phyloP scores from a whole-genome alignment of 2,888 invertebrate genomes.

The Cenopis cana region DNA sequence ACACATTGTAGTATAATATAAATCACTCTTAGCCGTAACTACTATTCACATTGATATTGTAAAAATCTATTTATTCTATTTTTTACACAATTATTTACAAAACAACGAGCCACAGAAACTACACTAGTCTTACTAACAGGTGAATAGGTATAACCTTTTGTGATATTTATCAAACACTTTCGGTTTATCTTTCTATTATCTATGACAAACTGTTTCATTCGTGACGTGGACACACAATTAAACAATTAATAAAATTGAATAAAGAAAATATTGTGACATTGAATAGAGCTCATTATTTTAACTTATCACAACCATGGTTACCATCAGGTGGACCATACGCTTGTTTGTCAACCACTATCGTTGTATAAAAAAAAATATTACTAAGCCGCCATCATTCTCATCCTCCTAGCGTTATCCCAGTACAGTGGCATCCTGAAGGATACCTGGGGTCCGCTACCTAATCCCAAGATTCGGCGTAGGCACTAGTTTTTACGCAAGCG shows the following conservation, averaged over 20 bases:
- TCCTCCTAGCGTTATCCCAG: too few relatives aligned
- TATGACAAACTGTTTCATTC: neutral
- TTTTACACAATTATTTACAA: neutral
- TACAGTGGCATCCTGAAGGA: too few relatives aligned
- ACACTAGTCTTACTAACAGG: neutral
- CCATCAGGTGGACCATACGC: too few relatives aligned
- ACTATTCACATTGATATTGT: neutral
- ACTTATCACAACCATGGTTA: too few relatives aligned
- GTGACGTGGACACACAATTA: conserved; percentile 1
- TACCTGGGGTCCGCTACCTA: too few relatives aligned
- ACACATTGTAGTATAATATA: conserved; percentile 60
- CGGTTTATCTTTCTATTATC: conserved; percentile 26
- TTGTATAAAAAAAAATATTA: too few relatives aligned
- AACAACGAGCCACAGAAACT: neutral
- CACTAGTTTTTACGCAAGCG: too few relatives aligned
- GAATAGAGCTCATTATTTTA: neutral
- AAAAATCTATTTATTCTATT: neutral
- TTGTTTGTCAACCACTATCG: too few relatives aligned
- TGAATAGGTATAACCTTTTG: neutral
- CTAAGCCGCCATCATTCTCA: too few relatives aligned
- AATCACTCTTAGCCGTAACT: neutral
- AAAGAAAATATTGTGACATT: neutral
- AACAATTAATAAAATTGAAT: neutral
- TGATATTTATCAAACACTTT: conserved; percentile 28
- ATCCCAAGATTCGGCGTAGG: too few relatives aligned